These are phyloP conservation scores for Manis javanica DNA, from an alignment of 2,797 vertebrate genomes.

Conservation along the genomic window DNA sequence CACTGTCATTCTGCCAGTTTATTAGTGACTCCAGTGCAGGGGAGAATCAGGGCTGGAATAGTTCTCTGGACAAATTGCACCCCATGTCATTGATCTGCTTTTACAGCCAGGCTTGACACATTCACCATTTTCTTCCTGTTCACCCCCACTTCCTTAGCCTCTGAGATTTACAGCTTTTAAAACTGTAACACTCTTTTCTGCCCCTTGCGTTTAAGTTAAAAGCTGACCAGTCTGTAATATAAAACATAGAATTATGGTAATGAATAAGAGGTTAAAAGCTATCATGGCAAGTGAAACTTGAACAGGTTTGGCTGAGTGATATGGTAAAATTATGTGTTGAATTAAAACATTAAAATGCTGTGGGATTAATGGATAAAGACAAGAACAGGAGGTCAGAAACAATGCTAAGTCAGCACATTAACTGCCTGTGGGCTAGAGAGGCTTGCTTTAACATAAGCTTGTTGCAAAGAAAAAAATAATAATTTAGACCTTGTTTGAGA, in stretches of 20 bases:
- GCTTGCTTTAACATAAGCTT: background rate
- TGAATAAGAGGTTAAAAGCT: slow-evolving; percentile 73
- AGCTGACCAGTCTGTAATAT: slow-evolving; percentile 71
- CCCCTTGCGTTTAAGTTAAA: slow-evolving; percentile 75
- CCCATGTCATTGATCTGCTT: slow-evolving; percentile 61
- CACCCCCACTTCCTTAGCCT: background rate
- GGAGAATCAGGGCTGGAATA: background rate
- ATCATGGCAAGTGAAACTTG: slow-evolving; percentile 63
- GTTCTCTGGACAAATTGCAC: slow-evolving; percentile 65
- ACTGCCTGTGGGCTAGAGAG: background rate
- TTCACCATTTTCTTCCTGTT: slow-evolving; percentile 57
- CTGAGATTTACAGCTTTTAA: slow-evolving; percentile 74
- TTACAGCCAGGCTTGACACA: slow-evolving; percentile 69
- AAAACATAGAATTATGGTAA: slow-evolving; percentile 73
- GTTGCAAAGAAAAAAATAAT: background rate
- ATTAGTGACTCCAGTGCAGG: background rate
- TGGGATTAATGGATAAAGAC: slow-evolving; percentile 72
- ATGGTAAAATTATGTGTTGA: slow-evolving; percentile 67
- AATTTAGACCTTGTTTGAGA: slow-evolving; percentile 56
- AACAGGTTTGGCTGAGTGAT: slow-evolving; percentile 67
- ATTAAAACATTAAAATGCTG: slow-evolving; percentile 71
- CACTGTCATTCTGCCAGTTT: slow-evolving; percentile 38
- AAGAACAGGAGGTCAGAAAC: slow-evolving; percentile 37
- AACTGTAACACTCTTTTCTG: slow-evolving; percentile 63
- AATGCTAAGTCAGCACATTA: slow-evolving; percentile 62